phyloP scores from a whole-genome alignment of 2,797 vertebrate genomes.

The Meriones psammophilus region DNA sequence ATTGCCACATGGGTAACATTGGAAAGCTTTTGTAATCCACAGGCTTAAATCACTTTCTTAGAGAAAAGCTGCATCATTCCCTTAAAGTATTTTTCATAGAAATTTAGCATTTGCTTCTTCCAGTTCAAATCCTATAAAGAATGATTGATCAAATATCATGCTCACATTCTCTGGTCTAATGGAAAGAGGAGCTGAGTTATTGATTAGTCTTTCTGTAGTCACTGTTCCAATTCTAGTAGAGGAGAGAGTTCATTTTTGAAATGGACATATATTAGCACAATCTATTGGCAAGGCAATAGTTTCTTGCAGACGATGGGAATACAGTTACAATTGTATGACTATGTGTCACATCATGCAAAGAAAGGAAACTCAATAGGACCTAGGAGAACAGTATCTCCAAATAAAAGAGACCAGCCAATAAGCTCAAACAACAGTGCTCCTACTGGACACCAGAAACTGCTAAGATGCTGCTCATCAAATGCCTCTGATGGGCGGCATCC shows the following conservation, averaged over 20 bases:
- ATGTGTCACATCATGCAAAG: not conserved
- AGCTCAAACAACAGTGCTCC: not conserved
- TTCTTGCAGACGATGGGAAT: not conserved
- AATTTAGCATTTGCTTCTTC: conserved; percentile 56
- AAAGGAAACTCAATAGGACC: not conserved
- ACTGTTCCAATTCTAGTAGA: not conserved
- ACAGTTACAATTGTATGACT: not conserved
- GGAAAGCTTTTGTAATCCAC: conserved; percentile 68
- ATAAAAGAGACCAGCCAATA: not conserved
- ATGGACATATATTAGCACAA: not conserved
- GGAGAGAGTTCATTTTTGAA: conserved; percentile 33
- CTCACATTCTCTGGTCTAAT: not conserved
- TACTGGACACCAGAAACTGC: not conserved
- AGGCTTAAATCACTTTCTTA: conserved; percentile 63
- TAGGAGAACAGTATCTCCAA: not conserved
- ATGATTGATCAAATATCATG: not conserved
- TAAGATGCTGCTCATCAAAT: not conserved
- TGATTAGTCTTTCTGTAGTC: conserved; percentile 35
- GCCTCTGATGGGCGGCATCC: not conserved
- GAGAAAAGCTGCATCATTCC: conserved; percentile 43
- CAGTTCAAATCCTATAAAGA: not conserved
- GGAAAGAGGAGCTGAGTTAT: conserved; percentile 17
- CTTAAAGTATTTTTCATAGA: conserved; percentile 13
- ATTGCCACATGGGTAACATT: conserved; percentile 62
- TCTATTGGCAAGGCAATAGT: not conserved